Evolutionary conservation across 2,797 vertebrate species (phyloP), one percentile per base, ranked within the genome.

Genomic region (Aldrovandia affinis): DNA sequence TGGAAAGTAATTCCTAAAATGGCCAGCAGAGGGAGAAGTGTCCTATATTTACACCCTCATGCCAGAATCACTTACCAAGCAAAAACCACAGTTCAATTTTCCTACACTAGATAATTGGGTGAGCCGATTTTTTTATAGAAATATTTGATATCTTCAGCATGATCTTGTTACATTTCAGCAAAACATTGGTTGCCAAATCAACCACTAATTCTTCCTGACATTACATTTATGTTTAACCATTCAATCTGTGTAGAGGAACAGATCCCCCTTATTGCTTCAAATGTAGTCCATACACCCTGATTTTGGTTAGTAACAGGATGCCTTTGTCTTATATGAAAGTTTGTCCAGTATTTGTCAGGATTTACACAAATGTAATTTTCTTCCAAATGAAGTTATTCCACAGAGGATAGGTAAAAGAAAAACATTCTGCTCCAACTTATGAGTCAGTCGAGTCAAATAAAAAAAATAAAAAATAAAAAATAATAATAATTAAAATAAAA

Each of bases 21-120:
- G 12, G 6, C 59, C 83, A 84, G n/a, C 28, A 84, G 83, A 42
- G 61, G 83, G 77, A 80, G 77, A 33, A 68, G 22, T 30, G 28
- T 65, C 10, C 44, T 61, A 52, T 42, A n/a, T 39, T 25, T 63
- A 77, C 25, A 59, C 18, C 68, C 2, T 63, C 63, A 9, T 44
- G 22, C 44, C 9, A 77, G 42, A 44, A 3, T 2, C 33, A 1
- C 36, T 39, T 39, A 15, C 15, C 36, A 39, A 20, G 3, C 7
- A 42, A 36, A 57, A 63, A 33, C 33, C 57, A 20, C 2, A 81
- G 22, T n/a, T 61, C 36, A 12, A 54, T 14, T 54, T 79, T 79
- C 47, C 42, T 9, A 33, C 42, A 25, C 39, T 47, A 12, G 22
- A n/a, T 77, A 77, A 25, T 77, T 77, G 73, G 42, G 73, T 47